Evolutionary conservation across 2,113 vertebrate species (phyloP).

Genomic region (Melanerpes aurifrons): DNA sequence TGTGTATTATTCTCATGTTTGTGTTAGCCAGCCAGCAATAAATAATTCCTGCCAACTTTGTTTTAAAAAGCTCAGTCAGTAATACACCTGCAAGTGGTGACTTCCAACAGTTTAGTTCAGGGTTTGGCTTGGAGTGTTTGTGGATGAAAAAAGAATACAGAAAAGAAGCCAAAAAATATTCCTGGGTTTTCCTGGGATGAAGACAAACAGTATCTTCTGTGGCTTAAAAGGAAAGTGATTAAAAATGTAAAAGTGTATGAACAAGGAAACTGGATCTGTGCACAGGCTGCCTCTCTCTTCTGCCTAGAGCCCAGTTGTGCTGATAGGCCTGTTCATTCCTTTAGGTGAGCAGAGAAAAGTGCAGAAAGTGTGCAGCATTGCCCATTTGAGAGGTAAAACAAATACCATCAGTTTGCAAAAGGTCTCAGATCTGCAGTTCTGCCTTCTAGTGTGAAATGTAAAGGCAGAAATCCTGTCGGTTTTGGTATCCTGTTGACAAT

Average conservation of each 20-base stretch:
- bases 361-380: not conserved
- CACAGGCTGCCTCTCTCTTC: not conserved
- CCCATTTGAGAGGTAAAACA: not conserved
- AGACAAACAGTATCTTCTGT: not conserved
- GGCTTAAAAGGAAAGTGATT: constrained; percentile 50
- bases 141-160: not conserved
- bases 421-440: not conserved
- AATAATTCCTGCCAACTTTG: constrained; percentile 24
- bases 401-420: not conserved
- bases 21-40: not conserved
- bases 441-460: not conserved
- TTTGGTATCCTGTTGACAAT: not conserved
- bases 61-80: not conserved
- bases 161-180: not conserved
- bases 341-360: not conserved
- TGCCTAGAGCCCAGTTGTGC: constrained; percentile 35
- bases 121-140: constrained; percentile 17
- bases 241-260: constrained; percentile 63
- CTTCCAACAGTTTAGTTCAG: not conserved
- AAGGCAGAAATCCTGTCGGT: not conserved
- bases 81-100: not conserved
- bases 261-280: constrained; percentile 45
- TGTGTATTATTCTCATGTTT: not conserved
- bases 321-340: constrained; percentile 7
- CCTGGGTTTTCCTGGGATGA: not conserved